A percentile compares a stretch with the other conserved stretches of the same genome.
Conservation (phyloP, 2,797 vertebrate genomes). For the Lithobates sylvaticus region DNA sequence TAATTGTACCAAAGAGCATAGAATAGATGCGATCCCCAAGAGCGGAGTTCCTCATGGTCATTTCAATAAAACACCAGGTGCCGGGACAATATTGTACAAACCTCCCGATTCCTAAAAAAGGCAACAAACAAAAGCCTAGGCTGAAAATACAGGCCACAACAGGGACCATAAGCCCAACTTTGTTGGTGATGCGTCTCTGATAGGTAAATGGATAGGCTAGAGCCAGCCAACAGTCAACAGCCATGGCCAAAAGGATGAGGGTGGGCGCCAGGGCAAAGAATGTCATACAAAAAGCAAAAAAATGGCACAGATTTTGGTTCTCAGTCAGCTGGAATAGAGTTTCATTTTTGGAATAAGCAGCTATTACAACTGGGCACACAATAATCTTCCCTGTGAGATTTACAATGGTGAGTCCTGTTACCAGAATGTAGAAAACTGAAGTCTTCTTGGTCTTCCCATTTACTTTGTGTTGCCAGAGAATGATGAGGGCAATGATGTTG, state of each 20-base stretch:
- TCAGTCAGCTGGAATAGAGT: conserved; percentile 62
- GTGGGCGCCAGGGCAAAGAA: conserved; percentile 80
- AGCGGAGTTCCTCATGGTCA: conserved; percentile 19
- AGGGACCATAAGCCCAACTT: conserved; percentile 64
- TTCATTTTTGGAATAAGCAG: conserved; percentile 65
- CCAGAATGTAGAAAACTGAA: conserved; percentile 77
- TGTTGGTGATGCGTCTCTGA: conserved; percentile 67
- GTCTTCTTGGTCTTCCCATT: conserved; percentile 59
- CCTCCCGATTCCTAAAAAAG: conserved; percentile 71
- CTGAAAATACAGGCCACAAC: conserved; percentile 66
- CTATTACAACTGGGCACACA: conserved; percentile 67
- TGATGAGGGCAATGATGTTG: conserved; percentile 73
- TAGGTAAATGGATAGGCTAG: conserved; percentile 79
- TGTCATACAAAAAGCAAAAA: conserved; percentile 76
- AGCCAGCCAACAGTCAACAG: conserved; percentile 78
- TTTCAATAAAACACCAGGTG: conserved; percentile 80
- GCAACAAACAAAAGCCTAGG: conserved; percentile 74
- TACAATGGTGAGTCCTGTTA: conserved; percentile 73
- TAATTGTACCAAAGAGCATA: conserved; percentile 75
- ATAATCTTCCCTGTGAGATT: conserved; percentile 76
- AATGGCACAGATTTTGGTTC: conserved; percentile 61
- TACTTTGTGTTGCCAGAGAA: conserved; percentile 72
- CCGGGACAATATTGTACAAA: conserved; percentile 79
- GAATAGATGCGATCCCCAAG: conserved; percentile 64
- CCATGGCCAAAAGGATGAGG: conserved; percentile 79